Conservation (phyloP, 2,888 invertebrate species). For the Aspidiotus rigidus region DNA sequence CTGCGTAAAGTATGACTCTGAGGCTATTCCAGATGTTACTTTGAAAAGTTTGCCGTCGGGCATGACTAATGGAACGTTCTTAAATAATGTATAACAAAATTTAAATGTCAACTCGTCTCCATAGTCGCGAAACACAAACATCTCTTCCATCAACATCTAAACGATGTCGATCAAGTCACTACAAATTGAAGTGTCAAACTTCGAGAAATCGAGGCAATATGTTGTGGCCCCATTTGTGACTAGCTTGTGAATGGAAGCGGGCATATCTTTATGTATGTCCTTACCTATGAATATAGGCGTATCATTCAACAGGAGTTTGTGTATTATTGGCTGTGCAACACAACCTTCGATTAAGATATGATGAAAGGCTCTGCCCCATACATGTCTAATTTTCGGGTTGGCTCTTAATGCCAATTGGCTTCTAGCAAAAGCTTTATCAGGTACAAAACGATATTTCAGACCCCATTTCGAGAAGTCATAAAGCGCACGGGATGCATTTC, state of each 20-base stretch:
- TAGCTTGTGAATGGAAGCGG: neutral
- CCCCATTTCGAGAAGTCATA: neutral
- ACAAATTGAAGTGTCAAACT: neutral
- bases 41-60: conserved; percentile 11
- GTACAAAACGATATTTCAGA: conserved; percentile 5
- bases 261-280: conserved; percentile 19
- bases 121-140: neutral
- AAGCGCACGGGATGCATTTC: conserved; percentile 1
- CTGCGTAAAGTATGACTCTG: conserved; percentile 4
- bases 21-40: conserved; percentile 7
- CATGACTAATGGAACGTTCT: conserved; percentile 11
- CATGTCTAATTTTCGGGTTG: conserved; percentile 17
- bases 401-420: conserved; percentile 12
- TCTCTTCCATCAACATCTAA: neutral
- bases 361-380: conserved; percentile 11
- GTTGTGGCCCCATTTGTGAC: neutral
- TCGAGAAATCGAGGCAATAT: conserved; percentile 10
- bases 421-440: conserved; percentile 17
- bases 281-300: neutral
- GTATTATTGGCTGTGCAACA: conserved; percentile 6
- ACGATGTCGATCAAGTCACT: neutral
- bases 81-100: conserved; percentile 3
- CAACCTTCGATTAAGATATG: conserved; percentile 15
- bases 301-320: neutral
- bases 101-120: neutral